Conservation (phyloP, 53 echinoderm and acorn worm genomes). For the Crossaster papposus region DNA sequence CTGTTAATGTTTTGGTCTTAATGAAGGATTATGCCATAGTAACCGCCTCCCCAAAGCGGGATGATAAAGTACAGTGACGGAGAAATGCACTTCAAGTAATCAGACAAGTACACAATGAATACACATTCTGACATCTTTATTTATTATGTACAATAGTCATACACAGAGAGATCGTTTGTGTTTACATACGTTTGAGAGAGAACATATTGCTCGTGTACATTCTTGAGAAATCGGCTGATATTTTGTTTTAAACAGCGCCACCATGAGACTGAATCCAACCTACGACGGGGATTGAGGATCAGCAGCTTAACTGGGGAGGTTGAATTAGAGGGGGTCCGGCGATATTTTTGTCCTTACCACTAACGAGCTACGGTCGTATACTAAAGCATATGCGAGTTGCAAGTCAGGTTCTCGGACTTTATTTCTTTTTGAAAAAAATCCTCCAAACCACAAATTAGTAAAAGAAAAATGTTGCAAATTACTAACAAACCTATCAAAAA, state of each 20-base stretch:
- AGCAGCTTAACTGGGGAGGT: too few relatives aligned
- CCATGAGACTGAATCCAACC: constrained; percentile 13
- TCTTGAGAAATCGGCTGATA: not conserved
- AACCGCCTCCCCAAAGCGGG: not conserved
- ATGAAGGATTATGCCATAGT: not conserved
- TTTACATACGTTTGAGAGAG: not conserved
- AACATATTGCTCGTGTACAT: not conserved
- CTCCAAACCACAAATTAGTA: too few relatives aligned
- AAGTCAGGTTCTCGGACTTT: too few relatives aligned
- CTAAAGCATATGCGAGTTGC: too few relatives aligned
- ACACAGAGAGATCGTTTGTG: not conserved
- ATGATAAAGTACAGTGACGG: constrained; percentile 29
- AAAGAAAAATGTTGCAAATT: too few relatives aligned
- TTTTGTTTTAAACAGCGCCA: constrained; percentile 29
- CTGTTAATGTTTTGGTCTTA: not conserved
- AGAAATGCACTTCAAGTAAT: not conserved
- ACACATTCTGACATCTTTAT: constrained; percentile 55
- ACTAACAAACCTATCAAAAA: too few relatives aligned
- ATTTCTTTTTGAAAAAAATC: too few relatives aligned
- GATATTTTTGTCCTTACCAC: too few relatives aligned
- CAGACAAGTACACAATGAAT: not conserved
- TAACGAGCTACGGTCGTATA: too few relatives aligned
- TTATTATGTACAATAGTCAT: constrained; percentile 36
- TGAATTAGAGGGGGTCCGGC: too few relatives aligned
- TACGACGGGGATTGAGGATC: not conserved